These are phyloP conservation scores for Bombus polaris DNA, from an alignment of 1,140 invertebrate genomes.

Conservation along the genomic window DNA sequence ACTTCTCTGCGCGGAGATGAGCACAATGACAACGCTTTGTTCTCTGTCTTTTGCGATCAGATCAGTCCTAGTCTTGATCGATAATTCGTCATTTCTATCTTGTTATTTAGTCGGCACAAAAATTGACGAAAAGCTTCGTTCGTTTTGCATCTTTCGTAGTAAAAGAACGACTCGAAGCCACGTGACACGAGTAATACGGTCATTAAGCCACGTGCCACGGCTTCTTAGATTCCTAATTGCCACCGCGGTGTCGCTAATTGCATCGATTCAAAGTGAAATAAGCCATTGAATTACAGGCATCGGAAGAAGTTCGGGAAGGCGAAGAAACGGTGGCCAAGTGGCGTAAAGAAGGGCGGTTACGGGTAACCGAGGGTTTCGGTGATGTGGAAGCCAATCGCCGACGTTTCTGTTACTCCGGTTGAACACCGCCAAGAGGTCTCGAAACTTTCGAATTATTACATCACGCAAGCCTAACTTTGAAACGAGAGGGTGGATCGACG, in stretches of 20 bases:
- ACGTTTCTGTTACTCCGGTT: background rate
- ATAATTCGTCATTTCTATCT: background rate
- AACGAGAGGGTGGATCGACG: background rate
- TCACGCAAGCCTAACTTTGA: background rate
- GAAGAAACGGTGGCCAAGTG: background rate
- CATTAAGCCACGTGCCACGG: conserved; percentile 10
- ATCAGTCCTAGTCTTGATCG: background rate
- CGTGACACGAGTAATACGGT: background rate
- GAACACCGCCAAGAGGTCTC: background rate
- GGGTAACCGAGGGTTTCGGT: background rate
- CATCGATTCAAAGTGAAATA: conserved; percentile 31
- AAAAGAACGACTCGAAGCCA: background rate
- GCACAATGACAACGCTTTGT: conserved; percentile 16
- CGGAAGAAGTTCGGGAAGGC: conserved; percentile 25
- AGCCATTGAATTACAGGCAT: conserved; percentile 41
- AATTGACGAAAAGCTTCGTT: background rate
- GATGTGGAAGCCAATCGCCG: background rate
- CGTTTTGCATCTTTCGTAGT: background rate
- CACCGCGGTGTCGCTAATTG: conserved; percentile 36
- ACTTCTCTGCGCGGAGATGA: background rate
- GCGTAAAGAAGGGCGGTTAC: background rate
- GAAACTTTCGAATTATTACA: conserved; percentile 30
- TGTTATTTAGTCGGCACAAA: background rate
- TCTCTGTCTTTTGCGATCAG: background rate
- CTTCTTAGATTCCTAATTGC: conserved; percentile 44